Evolutionary conservation across 2,797 vertebrate species (phyloP), one percentile per base, ranked within the genome.

Genomic region (Galagoides demidoff): DNA sequence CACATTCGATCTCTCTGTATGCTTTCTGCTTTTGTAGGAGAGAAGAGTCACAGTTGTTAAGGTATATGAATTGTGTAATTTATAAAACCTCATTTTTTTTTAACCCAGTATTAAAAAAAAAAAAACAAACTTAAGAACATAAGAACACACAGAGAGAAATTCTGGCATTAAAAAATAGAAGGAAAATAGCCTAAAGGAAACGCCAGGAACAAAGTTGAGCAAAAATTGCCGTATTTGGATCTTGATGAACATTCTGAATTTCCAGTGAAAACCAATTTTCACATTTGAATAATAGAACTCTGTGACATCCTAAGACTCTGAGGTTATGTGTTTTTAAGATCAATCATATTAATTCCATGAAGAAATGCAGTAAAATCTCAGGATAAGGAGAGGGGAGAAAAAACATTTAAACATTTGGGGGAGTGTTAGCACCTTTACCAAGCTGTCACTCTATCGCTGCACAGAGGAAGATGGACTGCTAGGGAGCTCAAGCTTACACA

Each of bases 241-340:
- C 85, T 94, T 85, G 22, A 68, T 81, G 34, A 95, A 89, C 77
- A 95, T 2, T 19, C 59, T 55, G 11, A 37, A 57, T 92, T 63
- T 77, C 79, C 74, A 87, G 31, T 70, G 74, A 90, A 92, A 71
- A 14, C 16, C n/a, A 22, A 39, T 45, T 70, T 95, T 76, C 8
- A 34, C 7, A 55, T 85, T 88, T 95, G 68, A 55, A 34, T 82
- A 85, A 64, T 29, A 19, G 43, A 73, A 37, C 31, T 82, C 55
- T 20, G 37, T 79, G 57, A 59, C 43, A 71, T 70, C 68, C 82
- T 95, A 55, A 90, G 89, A 76, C 43, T 77, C 86, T 45, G 31
- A 16, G 12, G 43, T 43, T 63, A 39, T 63, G 45, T 79, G 57
- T 55, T 5, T 89, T 92, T 95, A 59, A 71, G 55, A 76, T 39